These are phyloP conservation scores for Caranx melampygus DNA, from an alignment of 2,113 vertebrate genomes.

Conservation along the genomic window DNA sequence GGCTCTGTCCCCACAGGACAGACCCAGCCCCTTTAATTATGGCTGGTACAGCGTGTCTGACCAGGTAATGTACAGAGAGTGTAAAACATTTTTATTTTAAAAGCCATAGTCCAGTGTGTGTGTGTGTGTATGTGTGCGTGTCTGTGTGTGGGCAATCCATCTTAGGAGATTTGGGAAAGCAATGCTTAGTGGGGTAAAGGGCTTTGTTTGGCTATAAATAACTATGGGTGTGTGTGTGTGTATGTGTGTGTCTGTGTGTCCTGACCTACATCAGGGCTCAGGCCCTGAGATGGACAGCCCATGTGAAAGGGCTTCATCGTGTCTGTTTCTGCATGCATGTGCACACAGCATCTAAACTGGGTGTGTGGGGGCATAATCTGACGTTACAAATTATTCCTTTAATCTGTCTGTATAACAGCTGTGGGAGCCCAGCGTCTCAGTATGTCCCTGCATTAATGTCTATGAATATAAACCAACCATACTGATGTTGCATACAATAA, in stretches of 20 bases:
- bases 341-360: not conserved
- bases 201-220: slow-evolving; percentile 83
- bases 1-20: slow-evolving; percentile 87
- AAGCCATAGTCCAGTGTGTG: not conserved
- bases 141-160: slow-evolving; percentile 36
- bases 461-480: not conserved
- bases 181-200: slow-evolving; percentile 68
- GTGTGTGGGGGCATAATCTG: slow-evolving; percentile 30
- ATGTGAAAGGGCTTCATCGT: slow-evolving; percentile 27
- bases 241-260: slow-evolving; percentile 23
- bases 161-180: slow-evolving; percentile 64
- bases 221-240: slow-evolving; percentile 30
- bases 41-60: slow-evolving; percentile 96
- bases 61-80: slow-evolving; percentile 83
- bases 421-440: not conserved
- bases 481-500: too few relatives aligned
- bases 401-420: slow-evolving; percentile 39
- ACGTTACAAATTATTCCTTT: slow-evolving; percentile 15
- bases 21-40: slow-evolving; percentile 93
- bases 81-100: not conserved
- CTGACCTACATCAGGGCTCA: slow-evolving; percentile 77
- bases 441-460: not conserved
- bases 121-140: not conserved
- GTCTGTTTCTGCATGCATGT: slow-evolving; percentile 8
- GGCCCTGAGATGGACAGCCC: slow-evolving; percentile 41